Base-by-base conservation (phyloP, 2,888 invertebrate genomes). In the Pogonocherus hispidulus region DNA sequence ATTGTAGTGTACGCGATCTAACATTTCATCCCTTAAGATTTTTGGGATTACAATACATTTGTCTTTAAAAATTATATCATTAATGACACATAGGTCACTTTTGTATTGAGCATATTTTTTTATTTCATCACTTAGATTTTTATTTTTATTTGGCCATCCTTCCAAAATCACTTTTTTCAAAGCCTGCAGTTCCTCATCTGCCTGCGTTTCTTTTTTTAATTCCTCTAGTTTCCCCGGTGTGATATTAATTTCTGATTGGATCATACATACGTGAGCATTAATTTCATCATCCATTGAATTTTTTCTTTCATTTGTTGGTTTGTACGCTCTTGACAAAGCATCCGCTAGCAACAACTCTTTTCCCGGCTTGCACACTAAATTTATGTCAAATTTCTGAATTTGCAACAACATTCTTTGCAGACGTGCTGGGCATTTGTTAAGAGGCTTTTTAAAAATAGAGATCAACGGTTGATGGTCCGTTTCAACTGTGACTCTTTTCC, bases 381-480 rank as follows among this genome's bases (percentile, higher is more conserved):
- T 37, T 11, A 72, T 51, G 46, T 73, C 57, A 57, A 65, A 72
- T 14, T 68, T 66, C 52, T 63, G 23, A 11, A 74, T 37, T 18
- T 67, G 59, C 9, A 72, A 11, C 6, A 73, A 4, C 59, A 73
- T 69, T 65, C 68, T 66, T 62, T 74, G 73, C 8, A 74, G 35
- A 41, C 71, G 63, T n/a, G 63, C 41, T 20, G 68, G 73, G 44
- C 60, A 68, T 11, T 32, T 14, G 35, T 59, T 67, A 27, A 71
- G 14, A 22, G 56, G 46, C 52, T 66, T 70, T 55, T 69, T 67
- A 47, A 67, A 51, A 22, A 72, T 67, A 73, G 3, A 18, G 2
- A 64, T n/a, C 2, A 68, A 19, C 65, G 66, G 69, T 44, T 57
- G 35, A 47, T 69, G 69, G 54, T 78, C 76, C 2, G 73, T 73